Evolutionary conservation across 2,113 vertebrate genomes (phyloP).

Genomic region (Sylvietta virens): DNA sequence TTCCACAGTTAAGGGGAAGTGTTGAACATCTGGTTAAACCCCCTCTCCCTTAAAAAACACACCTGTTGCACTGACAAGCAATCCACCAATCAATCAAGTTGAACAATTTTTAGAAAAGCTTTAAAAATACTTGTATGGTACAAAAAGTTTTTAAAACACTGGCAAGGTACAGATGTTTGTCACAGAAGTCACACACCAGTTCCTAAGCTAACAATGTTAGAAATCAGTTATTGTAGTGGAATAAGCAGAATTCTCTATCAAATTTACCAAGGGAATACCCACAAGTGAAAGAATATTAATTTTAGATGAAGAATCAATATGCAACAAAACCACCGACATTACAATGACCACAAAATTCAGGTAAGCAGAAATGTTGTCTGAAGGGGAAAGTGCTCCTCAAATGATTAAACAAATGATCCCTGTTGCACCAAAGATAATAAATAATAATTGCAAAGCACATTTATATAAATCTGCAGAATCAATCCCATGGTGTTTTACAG

Average conservation of each 20-base stretch:
- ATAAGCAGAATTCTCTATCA: background rate
- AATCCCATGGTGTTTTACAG: background rate
- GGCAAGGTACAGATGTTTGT: background rate
- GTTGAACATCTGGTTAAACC: background rate
- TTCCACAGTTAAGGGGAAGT: background rate
- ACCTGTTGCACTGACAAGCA: background rate
- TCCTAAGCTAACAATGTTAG: background rate
- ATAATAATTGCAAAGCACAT: background rate
- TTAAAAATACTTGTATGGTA: background rate
- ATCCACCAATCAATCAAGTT: background rate
- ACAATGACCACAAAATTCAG: background rate
- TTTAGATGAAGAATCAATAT: background rate
- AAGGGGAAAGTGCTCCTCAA: background rate
- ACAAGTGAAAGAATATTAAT: background rate
- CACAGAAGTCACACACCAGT: background rate
- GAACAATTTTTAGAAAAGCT: background rate
- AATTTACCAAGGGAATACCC: background rate
- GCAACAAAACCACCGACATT: background rate
- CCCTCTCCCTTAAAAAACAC: background rate
- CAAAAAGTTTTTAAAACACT: background rate
- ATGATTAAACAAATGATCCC: background rate
- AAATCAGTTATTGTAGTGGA: background rate
- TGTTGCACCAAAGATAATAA: background rate
- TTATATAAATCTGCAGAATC: background rate
- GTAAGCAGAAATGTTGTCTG: background rate